These are phyloP conservation scores for Unio delphinus DNA, from an alignment of 2,888 invertebrate species.

Conservation along the genomic window DNA sequence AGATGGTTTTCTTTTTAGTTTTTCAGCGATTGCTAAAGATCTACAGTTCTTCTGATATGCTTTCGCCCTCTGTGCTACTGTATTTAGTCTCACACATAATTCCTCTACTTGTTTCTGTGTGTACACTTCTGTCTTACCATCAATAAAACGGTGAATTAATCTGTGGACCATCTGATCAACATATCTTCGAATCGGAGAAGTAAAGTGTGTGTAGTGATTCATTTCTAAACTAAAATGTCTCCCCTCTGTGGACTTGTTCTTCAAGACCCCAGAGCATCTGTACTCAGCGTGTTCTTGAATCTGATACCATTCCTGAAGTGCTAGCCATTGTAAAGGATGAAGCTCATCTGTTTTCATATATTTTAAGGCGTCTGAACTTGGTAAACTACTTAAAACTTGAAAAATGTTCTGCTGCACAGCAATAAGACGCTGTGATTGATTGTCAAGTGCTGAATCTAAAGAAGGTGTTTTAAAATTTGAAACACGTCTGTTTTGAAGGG, in stretches of 20 bases:
- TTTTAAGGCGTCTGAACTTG: slow-evolving; percentile 1
- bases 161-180: slow-evolving; percentile 39
- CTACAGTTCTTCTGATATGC: slow-evolving; percentile 32
- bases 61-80: slow-evolving; percentile 32
- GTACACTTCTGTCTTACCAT: slow-evolving; percentile 30
- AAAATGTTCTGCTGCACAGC: neutral
- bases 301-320: slow-evolving; percentile 14
- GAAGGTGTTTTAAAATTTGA: neutral
- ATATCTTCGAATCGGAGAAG: slow-evolving; percentile 48
- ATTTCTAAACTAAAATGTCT: slow-evolving; percentile 30
- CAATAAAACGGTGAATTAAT: slow-evolving; percentile 26
- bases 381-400: neutral
- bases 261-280: slow-evolving; percentile 9
- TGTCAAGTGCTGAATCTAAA: neutral
- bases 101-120: slow-evolving; percentile 24
- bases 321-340: slow-evolving; percentile 1
- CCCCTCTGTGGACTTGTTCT: slow-evolving; percentile 1
- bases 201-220: slow-evolving; percentile 39
- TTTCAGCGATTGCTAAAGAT: slow-evolving; percentile 25
- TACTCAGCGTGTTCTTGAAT: slow-evolving; percentile 21
- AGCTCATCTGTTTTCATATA: slow-evolving; percentile 15
- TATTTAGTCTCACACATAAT: slow-evolving; percentile 35
- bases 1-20: slow-evolving; percentile 20
- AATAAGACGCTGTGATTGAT: neutral
- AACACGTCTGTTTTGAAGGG: slow-evolving; percentile 15